Conservation (phyloP, 1,140 invertebrate genomes). For the Drosophila lacteicornis region DNA sequence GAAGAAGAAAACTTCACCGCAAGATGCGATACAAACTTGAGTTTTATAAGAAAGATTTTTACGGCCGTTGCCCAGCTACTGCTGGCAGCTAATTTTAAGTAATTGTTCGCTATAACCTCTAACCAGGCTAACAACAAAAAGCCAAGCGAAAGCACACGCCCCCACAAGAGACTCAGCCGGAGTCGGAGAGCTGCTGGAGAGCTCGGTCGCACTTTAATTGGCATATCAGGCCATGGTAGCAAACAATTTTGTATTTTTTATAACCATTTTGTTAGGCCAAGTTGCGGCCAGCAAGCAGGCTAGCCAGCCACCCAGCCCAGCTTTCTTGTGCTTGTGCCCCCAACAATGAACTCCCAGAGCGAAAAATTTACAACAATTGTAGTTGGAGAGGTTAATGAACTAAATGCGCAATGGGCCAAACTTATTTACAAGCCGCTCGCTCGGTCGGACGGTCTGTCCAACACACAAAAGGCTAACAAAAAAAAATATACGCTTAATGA, state of each 20-base stretch:
- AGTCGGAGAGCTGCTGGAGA: slow-evolving; percentile 9
- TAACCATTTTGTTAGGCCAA: slow-evolving; percentile 76
- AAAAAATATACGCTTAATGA: slow-evolving; percentile 60
- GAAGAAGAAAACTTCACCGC: slow-evolving; percentile 24
- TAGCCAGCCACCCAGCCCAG: slow-evolving; percentile 20
- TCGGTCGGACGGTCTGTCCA: slow-evolving; percentile 16
- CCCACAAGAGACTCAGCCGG: slow-evolving; percentile 34
- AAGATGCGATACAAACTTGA: slow-evolving; percentile 30
- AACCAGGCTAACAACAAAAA: slow-evolving; percentile 50
- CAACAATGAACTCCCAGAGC: slow-evolving; percentile 65
- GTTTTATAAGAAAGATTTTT: slow-evolving; percentile 46
- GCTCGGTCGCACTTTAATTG: slow-evolving; percentile 79
- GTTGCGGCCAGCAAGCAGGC: slow-evolving; percentile 38
- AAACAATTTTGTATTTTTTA: slow-evolving; percentile 65
- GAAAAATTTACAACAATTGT: slow-evolving; percentile 79
- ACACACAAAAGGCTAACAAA: slow-evolving; percentile 43
- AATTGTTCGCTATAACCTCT: slow-evolving; percentile 70
- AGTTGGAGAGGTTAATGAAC: slow-evolving; percentile 79
- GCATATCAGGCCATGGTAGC: slow-evolving; percentile 75
- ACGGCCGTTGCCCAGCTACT: slow-evolving; percentile 29
- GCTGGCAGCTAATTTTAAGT: slow-evolving; percentile 75
- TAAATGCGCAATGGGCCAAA: slow-evolving; percentile 79
- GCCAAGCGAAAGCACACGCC: slow-evolving; percentile 62
- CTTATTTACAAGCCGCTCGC: slow-evolving; percentile 56
- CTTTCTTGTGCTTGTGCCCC: slow-evolving; percentile 42